Evolutionary conservation across 2,888 invertebrate genomes (phyloP), one percentile per base, ranked within the genome.

Genomic region (Hypomecis punctinalis): DNA sequence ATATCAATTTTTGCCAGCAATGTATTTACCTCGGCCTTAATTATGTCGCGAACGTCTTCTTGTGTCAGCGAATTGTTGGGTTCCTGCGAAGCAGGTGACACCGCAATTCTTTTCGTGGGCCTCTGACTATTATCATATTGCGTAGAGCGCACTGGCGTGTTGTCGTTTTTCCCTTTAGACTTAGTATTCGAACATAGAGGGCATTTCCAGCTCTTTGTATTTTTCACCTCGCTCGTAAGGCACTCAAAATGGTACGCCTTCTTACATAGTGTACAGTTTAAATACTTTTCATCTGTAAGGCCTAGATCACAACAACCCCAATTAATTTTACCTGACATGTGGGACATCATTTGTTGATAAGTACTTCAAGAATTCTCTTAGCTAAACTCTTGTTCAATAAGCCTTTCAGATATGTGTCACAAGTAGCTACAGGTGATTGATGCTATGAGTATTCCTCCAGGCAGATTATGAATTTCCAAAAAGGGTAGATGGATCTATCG

Each of bases 181-280:
- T 35, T 48, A 1, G 36, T 2, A n/a, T 6, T 36, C 36, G 6
- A 10, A 36, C 48, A 48, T 13, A 48, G n/a, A 36, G 48, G 35
- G n/a, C 48, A 48, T 48, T 36, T 48, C 48, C 36, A 48, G n/a
- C 1, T n/a, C 0, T n/a, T 13, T 36, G n/a, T 1, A n/a, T 36
- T 36, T 5, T 6, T 36, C n/a, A 36, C 48, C 0, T 48, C 36
- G 35, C 10, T n/a, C 10, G 48, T 36, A 10, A 48, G 35, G n/a
- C 48, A 48, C 8, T 10, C 48, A 2, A 36, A 36, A n/a, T 48
- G 48, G 6, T 48, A 48, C 2, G 48, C 48, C 36, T 48, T 48
- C 36, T n/a, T 46, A 5, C 11, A 45, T 8, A 9, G 11, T n/a
- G n/a, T n/a, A n/a, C n/a, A n/a, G n/a, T n/a, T n/a, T n/a, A n/a